Percentiles rank a stretch among this genome's conserved stretches.
Conservation (phyloP, 35 echinoderm and acorn worm species). For the Diadema setosum region DNA sequence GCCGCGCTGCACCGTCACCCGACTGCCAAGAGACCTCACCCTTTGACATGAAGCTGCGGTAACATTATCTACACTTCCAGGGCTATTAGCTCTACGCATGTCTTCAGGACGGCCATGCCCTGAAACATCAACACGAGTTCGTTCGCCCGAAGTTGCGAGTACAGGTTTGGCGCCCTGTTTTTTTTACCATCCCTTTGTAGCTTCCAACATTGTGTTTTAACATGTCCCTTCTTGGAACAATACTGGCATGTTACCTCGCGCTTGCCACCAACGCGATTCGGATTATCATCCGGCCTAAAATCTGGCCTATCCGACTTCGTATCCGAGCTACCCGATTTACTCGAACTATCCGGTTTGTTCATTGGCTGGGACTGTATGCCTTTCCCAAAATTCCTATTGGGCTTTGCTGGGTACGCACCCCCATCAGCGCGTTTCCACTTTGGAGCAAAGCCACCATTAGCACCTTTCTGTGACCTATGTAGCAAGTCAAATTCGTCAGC, state of each 20-base stretch:
- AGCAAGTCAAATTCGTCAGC: constrained; percentile 62
- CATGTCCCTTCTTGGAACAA: constrained; percentile 3
- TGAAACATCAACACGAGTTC: not conserved
- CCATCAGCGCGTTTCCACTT: not conserved
- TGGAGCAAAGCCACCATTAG: not conserved
- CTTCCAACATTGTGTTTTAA: not conserved
- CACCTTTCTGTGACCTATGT: constrained; percentile 10
- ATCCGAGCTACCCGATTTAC: no score
- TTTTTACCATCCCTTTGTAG: not conserved
- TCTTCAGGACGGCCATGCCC: not conserved
- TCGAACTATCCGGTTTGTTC: not conserved
- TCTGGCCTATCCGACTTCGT: no score
- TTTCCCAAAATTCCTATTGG: not conserved
- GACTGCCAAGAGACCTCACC: not conserved
- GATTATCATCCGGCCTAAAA: no score
- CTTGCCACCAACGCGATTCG: not conserved
- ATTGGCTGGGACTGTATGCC: not conserved
- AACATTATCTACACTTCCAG: not conserved
- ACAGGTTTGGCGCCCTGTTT: not conserved
- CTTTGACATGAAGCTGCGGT: not conserved
- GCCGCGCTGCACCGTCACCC: not conserved
- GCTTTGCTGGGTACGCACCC: not conserved
- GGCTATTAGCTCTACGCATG: not conserved
- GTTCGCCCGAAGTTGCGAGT: not conserved
- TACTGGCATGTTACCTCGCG: not conserved